Evolutionary conservation across 1,140 invertebrate genomes (phyloP).

Genomic region (Drosophila neocordata): DNA sequence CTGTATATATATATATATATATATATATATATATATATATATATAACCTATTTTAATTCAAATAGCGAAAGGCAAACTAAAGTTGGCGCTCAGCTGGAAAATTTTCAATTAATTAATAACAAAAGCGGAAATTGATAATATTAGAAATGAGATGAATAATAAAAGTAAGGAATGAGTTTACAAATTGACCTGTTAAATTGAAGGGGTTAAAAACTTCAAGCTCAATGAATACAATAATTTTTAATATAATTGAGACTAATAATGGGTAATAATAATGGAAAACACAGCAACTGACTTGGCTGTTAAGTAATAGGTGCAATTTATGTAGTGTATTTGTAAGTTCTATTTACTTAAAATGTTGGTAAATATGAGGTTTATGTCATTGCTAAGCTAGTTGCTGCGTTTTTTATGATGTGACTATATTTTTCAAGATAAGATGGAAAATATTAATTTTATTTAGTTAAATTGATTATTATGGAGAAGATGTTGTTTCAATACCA

Average conservation of each 20-base stretch:
- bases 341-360: no score
- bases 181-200: background rate
- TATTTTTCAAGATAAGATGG: no score
- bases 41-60: constrained; percentile 33
- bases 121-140: constrained; percentile 46
- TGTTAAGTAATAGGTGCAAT: background rate
- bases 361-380: no score
- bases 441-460: no score
- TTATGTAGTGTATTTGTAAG: no score
- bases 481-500: no score
- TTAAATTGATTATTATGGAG: no score
- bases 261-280: no score
- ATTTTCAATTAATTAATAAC: constrained; percentile 55
- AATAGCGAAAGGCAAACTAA: constrained; percentile 27
- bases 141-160: constrained; percentile 18
- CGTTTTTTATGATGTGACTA: no score
- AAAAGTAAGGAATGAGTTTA: background rate
- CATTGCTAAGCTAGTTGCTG: no score
- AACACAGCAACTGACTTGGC: background rate
- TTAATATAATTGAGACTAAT: background rate
- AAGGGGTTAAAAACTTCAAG: background rate
- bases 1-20: background rate
- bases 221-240: background rate
- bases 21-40: background rate
- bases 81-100: constrained; percentile 45